Percentiles rank a stretch among this genome's conserved stretches.
These are phyloP conservation scores for Trididemnum clinides DNA, from an alignment of 23 tunicate genomes.

Conservation along the genomic window DNA sequence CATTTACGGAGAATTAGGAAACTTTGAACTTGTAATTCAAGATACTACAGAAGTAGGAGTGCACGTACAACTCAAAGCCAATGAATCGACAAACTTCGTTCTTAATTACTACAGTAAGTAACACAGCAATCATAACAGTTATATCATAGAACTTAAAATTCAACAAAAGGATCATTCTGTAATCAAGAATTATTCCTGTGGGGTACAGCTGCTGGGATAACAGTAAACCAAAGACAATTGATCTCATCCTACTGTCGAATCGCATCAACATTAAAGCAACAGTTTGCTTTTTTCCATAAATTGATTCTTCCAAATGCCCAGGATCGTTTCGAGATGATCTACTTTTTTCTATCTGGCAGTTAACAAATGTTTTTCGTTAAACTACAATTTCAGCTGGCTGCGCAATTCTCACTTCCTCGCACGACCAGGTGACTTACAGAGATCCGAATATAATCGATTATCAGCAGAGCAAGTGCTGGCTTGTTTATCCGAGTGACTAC, in stretches of 20 bases:
- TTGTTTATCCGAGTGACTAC: conserved; percentile 15
- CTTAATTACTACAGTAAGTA: conserved; percentile 45
- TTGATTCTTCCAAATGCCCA: too few relatives aligned
- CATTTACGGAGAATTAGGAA: background rate
- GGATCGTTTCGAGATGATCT: too few relatives aligned
- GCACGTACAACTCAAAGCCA: background rate
- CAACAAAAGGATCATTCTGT: too few relatives aligned
- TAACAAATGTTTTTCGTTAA: too few relatives aligned
- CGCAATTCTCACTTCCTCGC: conserved; percentile 14
- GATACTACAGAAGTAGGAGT: background rate
- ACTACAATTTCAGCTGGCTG: conserved; percentile 26
- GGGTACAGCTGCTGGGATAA: background rate
- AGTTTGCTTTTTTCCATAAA: too few relatives aligned
- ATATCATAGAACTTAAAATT: too few relatives aligned
- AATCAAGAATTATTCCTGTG: background rate
- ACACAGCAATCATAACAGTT: background rate
- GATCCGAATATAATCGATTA: background rate
- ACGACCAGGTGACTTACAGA: conserved; percentile 1
- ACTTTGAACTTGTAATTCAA: conserved; percentile 27
- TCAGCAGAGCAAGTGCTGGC: conserved; percentile 42
- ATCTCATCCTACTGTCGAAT: too few relatives aligned
- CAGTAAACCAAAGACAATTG: background rate
- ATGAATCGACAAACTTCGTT: background rate
- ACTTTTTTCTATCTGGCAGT: too few relatives aligned
- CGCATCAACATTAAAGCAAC: too few relatives aligned